Percentiles rank a stretch among this genome's conserved stretches.
These are phyloP conservation scores for Eulimnadia texana DNA, from an alignment of 1,140 invertebrate genomes.

Conservation along the genomic window DNA sequence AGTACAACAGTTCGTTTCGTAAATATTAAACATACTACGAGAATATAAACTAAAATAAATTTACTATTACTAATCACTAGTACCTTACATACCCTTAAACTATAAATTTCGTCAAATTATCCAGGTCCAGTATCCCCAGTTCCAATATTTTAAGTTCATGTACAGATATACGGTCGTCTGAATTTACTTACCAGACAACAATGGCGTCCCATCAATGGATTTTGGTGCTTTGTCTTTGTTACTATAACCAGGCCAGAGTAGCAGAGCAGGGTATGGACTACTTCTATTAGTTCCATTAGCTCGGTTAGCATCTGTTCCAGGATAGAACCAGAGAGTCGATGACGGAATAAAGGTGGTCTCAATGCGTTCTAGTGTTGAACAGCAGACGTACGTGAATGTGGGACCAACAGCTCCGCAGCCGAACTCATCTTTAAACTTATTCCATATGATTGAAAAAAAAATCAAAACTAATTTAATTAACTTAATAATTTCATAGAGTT, in stretches of 20 bases:
- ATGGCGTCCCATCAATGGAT: too few species aligned
- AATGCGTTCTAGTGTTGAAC: neutral
- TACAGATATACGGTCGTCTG: too few species aligned
- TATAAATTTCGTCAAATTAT: too few species aligned
- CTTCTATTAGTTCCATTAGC: neutral
- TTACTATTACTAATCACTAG: too few species aligned
- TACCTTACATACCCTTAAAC: too few species aligned
- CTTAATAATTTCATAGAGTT: neutral
- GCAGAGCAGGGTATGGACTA: neutral
- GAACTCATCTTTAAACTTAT: neutral
- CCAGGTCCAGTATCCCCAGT: too few species aligned
- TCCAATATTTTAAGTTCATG: too few species aligned
- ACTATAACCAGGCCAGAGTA: neutral
- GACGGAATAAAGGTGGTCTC: neutral
- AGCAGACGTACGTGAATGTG: constrained; percentile 1
- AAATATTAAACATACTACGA: too few species aligned
- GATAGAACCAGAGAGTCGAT: constrained; percentile 1
- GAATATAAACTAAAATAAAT: too few species aligned
- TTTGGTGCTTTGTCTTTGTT: neutral
- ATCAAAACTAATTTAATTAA: neutral
- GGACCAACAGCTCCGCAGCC: neutral
- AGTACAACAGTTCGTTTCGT: too few species aligned
- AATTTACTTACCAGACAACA: too few species aligned
- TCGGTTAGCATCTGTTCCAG: neutral
- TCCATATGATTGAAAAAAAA: neutral